Conservation (phyloP, 2,113 vertebrate genomes). For the Strigops habroptila region DNA sequence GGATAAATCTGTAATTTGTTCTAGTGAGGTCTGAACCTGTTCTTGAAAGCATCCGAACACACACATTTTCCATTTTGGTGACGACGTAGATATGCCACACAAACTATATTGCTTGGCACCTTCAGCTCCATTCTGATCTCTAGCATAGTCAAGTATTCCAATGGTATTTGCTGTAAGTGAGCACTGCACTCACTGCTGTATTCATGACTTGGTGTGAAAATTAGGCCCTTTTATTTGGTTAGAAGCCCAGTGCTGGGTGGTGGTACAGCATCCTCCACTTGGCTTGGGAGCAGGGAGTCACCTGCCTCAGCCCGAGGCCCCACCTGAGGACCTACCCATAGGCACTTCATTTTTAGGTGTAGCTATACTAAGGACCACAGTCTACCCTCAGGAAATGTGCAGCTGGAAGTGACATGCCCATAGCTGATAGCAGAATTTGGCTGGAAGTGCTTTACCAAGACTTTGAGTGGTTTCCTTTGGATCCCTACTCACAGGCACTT, state of each 20-base stretch:
- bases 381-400: not conserved
- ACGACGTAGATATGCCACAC: not conserved
- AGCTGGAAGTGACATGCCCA: not conserved
- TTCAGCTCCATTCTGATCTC: not conserved
- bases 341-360: constrained; percentile 36
- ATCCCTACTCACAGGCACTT: constrained; percentile 59
- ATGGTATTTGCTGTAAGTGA: not conserved
- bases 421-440: not conserved
- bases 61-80: not conserved
- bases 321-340: not conserved
- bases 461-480: constrained; percentile 41
- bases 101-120: not conserved
- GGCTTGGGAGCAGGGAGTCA: not conserved
- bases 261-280: not conserved
- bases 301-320: not conserved
- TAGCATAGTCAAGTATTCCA: not conserved
- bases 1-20: not conserved
- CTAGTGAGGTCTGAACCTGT: not conserved
- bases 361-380: not conserved
- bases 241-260: not conserved
- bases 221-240: not conserved
- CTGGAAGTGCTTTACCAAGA: not conserved
- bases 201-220: not conserved
- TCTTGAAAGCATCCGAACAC: not conserved
- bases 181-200: not conserved